Conservation (phyloP, 2,113 vertebrate genomes). For the Nothobranchius furzeri region DNA sequence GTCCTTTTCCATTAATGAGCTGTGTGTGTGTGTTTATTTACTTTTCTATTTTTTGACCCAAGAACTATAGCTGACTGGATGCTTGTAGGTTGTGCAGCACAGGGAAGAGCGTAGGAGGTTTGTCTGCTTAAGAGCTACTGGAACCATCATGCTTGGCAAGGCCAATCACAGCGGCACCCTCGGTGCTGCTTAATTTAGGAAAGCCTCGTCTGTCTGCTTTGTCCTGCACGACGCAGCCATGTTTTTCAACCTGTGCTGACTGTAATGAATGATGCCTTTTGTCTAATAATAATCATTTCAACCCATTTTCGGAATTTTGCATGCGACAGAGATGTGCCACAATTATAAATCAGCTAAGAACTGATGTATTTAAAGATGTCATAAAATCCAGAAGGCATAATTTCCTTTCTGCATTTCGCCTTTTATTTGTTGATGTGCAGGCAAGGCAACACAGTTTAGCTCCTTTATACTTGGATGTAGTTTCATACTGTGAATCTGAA, state of each 20-base stretch:
- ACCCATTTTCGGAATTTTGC: conserved; percentile 6
- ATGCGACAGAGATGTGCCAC: conserved; percentile 4
- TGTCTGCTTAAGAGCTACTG: conserved; percentile 47
- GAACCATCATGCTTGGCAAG: conserved; percentile 44
- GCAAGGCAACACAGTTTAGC: conserved; percentile 49
- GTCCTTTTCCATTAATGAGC: conserved; percentile 43
- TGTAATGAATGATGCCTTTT: conserved; percentile 17
- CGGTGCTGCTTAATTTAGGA: conserved; percentile 30
- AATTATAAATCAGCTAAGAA: conserved; percentile 11
- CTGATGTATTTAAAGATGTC: background rate
- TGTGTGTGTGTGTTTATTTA: background rate
- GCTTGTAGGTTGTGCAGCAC: conserved; percentile 19
- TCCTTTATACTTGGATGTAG: conserved; percentile 62
- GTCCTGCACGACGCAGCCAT: conserved; percentile 30
- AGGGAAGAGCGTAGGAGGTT: conserved; percentile 32
- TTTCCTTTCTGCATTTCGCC: conserved; percentile 16
- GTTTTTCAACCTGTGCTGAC: conserved; percentile 25
- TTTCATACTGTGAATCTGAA: conserved; percentile 67
- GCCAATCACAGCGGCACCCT: conserved; percentile 52
- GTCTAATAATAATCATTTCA: conserved; percentile 10
- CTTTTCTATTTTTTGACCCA: conserved; percentile 15
- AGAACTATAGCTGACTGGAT: conserved; percentile 23
- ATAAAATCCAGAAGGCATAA: background rate
- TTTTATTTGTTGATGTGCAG: conserved; percentile 45
- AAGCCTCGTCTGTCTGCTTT: conserved; percentile 44